phyloP scores from a whole-genome alignment of 2,113 vertebrate species.

The Gobiocypris rarus region DNA sequence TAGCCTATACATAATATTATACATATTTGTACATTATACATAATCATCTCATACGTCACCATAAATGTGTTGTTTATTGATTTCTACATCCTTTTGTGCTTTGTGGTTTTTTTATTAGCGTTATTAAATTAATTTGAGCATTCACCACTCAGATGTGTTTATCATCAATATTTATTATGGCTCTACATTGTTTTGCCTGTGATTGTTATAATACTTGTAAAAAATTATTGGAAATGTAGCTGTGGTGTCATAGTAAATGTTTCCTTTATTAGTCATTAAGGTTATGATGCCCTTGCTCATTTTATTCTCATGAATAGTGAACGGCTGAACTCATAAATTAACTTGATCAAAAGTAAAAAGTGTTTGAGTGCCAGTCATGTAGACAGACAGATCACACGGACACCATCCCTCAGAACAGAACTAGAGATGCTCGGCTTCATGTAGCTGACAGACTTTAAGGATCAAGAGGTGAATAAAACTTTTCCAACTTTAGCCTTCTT shows the following conservation, averaged over 20 bases:
- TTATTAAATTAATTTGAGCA: too few species aligned
- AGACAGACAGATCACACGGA: background rate
- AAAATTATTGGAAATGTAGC: background rate
- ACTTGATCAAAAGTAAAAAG: background rate
- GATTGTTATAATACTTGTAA: too few species aligned
- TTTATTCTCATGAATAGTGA: background rate
- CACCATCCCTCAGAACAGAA: background rate
- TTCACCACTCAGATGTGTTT: too few species aligned
- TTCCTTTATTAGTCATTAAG: background rate
- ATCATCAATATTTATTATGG: too few species aligned
- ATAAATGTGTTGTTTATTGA: background rate
- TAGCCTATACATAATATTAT: background rate
- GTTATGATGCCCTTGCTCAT: background rate
- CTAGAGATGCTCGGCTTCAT: background rate
- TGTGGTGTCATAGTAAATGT: background rate
- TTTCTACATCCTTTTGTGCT: background rate
- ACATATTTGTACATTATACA: background rate
- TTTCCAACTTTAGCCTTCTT: background rate
- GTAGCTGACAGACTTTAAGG: constrained; percentile 10
- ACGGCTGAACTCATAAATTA: background rate
- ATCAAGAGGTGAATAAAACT: background rate
- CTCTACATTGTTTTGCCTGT: too few species aligned
- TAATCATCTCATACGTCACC: background rate
- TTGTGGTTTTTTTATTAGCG: background rate
- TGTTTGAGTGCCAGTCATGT: background rate